Percentiles rank a stretch among this genome's conserved stretches.
Conservation (phyloP, 2,113 vertebrate species). For the Tyto alba region DNA sequence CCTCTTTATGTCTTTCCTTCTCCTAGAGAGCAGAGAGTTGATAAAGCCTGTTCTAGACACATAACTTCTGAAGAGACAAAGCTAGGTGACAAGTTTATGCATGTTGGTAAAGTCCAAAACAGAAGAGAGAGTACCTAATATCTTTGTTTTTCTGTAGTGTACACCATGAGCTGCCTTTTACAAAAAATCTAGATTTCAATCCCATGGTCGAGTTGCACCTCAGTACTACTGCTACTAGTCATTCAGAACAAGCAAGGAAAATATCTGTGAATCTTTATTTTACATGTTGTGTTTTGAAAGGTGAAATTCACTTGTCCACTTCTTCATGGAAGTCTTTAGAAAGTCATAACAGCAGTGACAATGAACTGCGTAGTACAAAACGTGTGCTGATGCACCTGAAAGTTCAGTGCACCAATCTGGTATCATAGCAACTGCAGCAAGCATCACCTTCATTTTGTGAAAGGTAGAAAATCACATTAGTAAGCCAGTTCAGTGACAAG, state of each 20-base stretch:
- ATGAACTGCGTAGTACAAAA: not conserved
- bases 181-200: not conserved
- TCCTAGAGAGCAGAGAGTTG: not conserved
- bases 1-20: not conserved
- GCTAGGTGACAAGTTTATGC: not conserved
- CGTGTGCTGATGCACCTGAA: not conserved
- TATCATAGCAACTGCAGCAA: slow-evolving; percentile 27
- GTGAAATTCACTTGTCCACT: not conserved
- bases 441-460: not conserved
- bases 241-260: not conserved
- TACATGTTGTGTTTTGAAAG: not conserved
- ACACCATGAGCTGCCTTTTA: fast-evolving
- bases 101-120: not conserved
- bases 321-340: not conserved
- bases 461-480: slow-evolving; percentile 14
- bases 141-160: not conserved
- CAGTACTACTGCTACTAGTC: not conserved
- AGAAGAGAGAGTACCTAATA: not conserved
- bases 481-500: not conserved
- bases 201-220: not conserved
- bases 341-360: not conserved
- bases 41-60: not conserved
- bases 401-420: not conserved
- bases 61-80: not conserved
- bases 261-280: not conserved